Evolutionary conservation across 2,113 vertebrate genomes (phyloP).

Genomic region (Andinoacara biseriatus): DNA sequence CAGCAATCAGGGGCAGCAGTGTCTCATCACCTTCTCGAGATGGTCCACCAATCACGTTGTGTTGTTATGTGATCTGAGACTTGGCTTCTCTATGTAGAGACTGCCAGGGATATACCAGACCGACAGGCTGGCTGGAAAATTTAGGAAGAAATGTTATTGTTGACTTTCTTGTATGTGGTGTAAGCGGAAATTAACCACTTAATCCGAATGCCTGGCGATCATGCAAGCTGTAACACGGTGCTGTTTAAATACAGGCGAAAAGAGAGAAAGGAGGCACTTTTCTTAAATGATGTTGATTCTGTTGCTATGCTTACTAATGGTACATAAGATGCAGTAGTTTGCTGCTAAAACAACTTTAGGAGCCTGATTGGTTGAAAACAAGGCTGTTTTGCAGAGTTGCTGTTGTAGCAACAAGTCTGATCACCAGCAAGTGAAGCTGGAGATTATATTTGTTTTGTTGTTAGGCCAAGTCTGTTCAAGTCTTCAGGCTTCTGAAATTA

Average conservation of each 20-base stretch:
- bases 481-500: not conserved
- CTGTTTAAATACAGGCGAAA: not conserved
- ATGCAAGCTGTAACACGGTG: slow-evolving; percentile 1
- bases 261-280: not conserved
- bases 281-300: slow-evolving; percentile 35
- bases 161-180: not conserved
- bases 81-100: not conserved
- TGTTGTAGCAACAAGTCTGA: slow-evolving; percentile 17
- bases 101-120: slow-evolving; percentile 1
- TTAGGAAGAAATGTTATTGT: not conserved
- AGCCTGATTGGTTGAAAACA: not conserved
- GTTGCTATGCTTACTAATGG: slow-evolving; percentile 56
- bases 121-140: not conserved
- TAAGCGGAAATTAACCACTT: not conserved
- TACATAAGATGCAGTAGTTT: not conserved
- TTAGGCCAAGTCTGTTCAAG: not conserved
- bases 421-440: not conserved
- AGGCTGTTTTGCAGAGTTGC: not conserved
- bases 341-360: slow-evolving; percentile 18
- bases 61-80: slow-evolving; percentile 7
- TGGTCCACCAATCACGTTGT: slow-evolving; percentile 5
- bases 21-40: slow-evolving; percentile 27
- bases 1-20: slow-evolving; percentile 21
- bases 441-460: not conserved
- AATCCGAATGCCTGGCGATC: not conserved